A percentile compares a stretch with the other conserved stretches of the same genome.
These are phyloP conservation scores for Gastracanthus pulcherrimus DNA, from an alignment of 2,888 invertebrate species.

Conservation along the genomic window DNA sequence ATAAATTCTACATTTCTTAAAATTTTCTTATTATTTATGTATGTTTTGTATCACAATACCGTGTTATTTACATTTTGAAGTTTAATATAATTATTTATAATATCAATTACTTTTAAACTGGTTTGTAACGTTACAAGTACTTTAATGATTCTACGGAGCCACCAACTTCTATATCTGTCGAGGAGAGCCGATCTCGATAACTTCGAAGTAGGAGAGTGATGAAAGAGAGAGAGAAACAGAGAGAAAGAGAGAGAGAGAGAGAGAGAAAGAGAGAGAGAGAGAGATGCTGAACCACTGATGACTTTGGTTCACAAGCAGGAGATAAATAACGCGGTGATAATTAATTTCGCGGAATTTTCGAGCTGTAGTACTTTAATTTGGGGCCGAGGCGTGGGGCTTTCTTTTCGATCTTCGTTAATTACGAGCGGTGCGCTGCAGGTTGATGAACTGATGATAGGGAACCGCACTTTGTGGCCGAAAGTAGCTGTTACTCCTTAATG, in stretches of 20 bases:
- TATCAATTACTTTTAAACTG: no score
- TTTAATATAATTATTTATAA: no score
- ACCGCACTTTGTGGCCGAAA: no score
- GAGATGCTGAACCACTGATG: constrained; percentile 13
- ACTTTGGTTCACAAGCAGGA: not conserved
- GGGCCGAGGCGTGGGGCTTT: not conserved
- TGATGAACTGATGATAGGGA: no score
- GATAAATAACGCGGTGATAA: constrained; percentile 30
- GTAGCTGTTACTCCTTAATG: no score
- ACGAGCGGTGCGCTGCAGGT: not conserved
- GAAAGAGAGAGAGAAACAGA: no score
- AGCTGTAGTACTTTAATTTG: not conserved
- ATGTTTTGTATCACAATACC: no score
- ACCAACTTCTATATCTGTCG: not conserved
- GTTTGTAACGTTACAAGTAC: no score
- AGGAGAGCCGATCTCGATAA: constrained; percentile 38
- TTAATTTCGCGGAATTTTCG: constrained; percentile 31
- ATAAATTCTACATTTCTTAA: no score
- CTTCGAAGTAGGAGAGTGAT: no score
- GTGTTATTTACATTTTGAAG: no score
- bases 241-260: not conserved
- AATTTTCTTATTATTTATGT: no score
- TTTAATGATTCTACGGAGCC: constrained; percentile 22
- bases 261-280: not conserved
- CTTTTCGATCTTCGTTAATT: not conserved